A percentile compares a stretch with the other conserved stretches of the same genome.
Evolutionary conservation across 2,797 vertebrate species (phyloP).

Genomic region (Malurus splendens): DNA sequence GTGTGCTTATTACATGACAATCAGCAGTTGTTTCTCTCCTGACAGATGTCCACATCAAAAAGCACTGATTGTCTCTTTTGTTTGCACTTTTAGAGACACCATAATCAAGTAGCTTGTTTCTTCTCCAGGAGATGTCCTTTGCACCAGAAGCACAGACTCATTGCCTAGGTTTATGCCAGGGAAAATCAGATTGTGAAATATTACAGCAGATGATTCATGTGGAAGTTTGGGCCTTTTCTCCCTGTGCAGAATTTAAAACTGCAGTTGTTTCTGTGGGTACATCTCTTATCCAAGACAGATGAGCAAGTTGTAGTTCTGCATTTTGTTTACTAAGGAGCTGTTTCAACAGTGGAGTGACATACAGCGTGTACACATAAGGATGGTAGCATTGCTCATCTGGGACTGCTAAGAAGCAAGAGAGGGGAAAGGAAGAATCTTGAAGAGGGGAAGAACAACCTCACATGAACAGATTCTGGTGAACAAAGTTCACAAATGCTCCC

Average conservation of each 20-base stretch:
- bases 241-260: background rate
- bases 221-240: background rate
- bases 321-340: background rate
- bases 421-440: background rate
- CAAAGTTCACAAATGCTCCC: background rate
- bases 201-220: background rate
- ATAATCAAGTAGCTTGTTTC: background rate
- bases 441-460: background rate
- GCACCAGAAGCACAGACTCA: background rate
- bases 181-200: background rate
- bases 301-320: background rate
- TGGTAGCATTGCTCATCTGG: background rate
- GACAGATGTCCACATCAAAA: conserved; percentile 35
- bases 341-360: background rate
- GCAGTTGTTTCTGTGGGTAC: background rate
- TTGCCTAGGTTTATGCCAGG: background rate
- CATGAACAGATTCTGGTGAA: background rate
- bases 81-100: background rate
- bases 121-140: background rate
- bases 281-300: background rate
- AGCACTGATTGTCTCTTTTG: conserved; percentile 10
- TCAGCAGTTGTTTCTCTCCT: conserved; percentile 39
- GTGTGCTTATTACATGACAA: conserved; percentile 21
- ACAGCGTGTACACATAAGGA: background rate
- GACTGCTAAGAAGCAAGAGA: background rate